Evolutionary conservation across 2,113 vertebrate species (phyloP).

Genomic region (Sceloporus undulatus): DNA sequence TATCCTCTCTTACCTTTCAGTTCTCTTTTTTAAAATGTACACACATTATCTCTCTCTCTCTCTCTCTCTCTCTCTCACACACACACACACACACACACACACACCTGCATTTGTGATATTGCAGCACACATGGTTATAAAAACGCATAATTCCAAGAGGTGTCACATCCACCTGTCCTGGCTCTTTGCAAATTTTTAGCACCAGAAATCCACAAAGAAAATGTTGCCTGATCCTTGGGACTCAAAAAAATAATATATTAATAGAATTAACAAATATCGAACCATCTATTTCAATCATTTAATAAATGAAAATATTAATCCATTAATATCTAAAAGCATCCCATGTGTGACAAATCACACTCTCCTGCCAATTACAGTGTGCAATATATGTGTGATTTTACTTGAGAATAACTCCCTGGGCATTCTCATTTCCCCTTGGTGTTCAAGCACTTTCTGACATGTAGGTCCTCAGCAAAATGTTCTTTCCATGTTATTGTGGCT

Average conservation of each 20-base stretch:
- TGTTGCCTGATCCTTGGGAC: not conserved
- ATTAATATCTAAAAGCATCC: not conserved
- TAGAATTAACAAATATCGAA: not conserved
- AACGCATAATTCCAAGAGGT: not conserved
- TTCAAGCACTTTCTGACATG: not conserved
- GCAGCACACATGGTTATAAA: not conserved
- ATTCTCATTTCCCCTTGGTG: not conserved
- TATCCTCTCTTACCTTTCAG: not conserved
- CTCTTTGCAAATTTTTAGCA: constrained; percentile 6
- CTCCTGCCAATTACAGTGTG: not conserved
- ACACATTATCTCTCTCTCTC: not conserved
- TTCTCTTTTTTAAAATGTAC: not conserved
- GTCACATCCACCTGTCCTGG: not conserved
- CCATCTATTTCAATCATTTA: not conserved
- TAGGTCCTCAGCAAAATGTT: not conserved
- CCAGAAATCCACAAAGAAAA: not conserved
- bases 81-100: not conserved
- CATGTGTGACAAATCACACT: not conserved
- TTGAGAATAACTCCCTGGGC: not conserved
- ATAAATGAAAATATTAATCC: not conserved
- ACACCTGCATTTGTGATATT: not conserved
- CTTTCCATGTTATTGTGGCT: not conserved
- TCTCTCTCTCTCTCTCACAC: not conserved
- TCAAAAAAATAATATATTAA: constrained; percentile 1
- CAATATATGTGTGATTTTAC: not conserved